Percentiles rank a stretch among this genome's conserved stretches.
These are phyloP conservation scores for Achatina immaculata DNA, from an alignment of 1,140 invertebrate species.

Conservation along the genomic window DNA sequence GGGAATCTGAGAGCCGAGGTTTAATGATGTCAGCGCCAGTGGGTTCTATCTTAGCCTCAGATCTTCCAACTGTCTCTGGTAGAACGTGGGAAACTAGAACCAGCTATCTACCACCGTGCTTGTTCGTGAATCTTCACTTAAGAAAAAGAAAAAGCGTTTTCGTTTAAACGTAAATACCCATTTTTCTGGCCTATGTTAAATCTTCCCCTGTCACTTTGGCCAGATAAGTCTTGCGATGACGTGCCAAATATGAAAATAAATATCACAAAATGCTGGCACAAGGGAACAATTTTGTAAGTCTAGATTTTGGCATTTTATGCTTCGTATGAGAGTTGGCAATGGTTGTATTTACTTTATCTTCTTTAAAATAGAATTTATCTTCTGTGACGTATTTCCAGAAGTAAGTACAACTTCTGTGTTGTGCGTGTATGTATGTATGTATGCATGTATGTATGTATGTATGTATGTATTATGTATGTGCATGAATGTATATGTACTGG, in stretches of 20 bases:
- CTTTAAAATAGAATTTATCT: no score
- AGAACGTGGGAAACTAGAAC: slow-evolving; percentile 1
- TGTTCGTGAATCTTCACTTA: background rate
- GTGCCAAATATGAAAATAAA: background rate
- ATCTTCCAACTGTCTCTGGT: background rate
- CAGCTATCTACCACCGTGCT: background rate
- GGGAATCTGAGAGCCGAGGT: background rate
- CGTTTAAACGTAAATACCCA: background rate
- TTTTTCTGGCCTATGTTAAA: background rate
- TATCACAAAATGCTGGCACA: no score
- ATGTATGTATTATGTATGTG: background rate
- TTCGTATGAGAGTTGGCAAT: no score
- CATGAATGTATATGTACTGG: background rate
- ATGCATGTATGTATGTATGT: background rate
- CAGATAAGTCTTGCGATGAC: background rate
- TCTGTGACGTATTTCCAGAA: no score
- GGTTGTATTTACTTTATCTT: no score
- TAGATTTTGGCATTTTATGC: no score
- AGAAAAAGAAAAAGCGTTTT: background rate
- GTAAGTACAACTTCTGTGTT: no score
- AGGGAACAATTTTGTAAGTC: no score
- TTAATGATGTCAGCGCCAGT: background rate
- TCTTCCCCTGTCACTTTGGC: background rate
- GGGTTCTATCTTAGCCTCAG: background rate
- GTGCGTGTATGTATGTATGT: background rate